phyloP scores from a whole-genome alignment of 2,113 vertebrate genomes.

The Dipodomys stephensi region DNA sequence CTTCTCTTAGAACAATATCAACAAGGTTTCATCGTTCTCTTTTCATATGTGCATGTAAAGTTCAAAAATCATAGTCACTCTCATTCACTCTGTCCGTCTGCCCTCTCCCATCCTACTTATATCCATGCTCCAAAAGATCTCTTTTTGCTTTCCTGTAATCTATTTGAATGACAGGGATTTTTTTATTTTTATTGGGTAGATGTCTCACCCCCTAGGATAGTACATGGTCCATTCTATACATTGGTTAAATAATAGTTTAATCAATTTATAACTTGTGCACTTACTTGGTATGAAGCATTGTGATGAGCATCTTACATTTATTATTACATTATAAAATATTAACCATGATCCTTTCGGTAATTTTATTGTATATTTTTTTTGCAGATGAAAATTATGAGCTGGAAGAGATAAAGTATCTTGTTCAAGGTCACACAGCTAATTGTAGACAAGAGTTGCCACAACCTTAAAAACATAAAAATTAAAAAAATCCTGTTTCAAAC shows the following conservation, averaged over 20 bases:
- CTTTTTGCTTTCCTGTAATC: too few species aligned
- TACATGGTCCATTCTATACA: not conserved
- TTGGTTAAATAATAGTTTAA: not conserved
- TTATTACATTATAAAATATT: slow-evolving; percentile 26
- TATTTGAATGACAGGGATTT: not conserved
- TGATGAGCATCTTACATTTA: not conserved
- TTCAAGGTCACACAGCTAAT: not conserved
- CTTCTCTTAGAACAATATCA: too few species aligned
- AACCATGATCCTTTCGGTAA: not conserved
- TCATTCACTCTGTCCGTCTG: too few species aligned
- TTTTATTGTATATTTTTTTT: not conserved
- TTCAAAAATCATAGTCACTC: too few species aligned
- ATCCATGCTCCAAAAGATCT: too few species aligned
- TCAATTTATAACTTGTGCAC: not conserved
- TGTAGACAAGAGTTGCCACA: not conserved
- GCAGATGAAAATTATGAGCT: slow-evolving; percentile 3
- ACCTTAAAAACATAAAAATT: too few species aligned
- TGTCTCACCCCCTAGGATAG: not conserved
- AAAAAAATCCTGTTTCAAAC: not conserved
- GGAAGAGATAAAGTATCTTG: not conserved
- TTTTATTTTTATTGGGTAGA: not conserved
- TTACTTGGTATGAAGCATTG: not conserved
- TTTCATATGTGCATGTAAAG: too few species aligned
- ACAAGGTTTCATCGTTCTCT: too few species aligned
- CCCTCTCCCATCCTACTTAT: too few species aligned